A percentile compares a stretch with the other conserved stretches of the same genome.
Conservation (phyloP, 2,113 vertebrate species). For the Thalassoma bifasciatum region DNA sequence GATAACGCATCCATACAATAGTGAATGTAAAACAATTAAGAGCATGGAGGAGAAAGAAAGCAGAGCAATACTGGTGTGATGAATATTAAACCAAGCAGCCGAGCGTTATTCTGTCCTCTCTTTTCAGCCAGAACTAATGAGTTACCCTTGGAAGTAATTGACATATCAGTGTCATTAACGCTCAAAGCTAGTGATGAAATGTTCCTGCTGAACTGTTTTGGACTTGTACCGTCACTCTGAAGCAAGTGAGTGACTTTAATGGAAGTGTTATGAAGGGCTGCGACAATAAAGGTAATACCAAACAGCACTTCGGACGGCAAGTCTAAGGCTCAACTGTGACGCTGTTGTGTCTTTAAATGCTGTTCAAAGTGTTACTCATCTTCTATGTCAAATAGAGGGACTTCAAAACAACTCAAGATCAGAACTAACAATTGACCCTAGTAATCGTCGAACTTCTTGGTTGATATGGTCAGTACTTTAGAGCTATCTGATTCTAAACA, state of each 20-base stretch:
- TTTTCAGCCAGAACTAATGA: constrained; percentile 69
- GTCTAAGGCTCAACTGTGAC: neutral
- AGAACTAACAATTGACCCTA: no score
- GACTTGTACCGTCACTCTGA: constrained; percentile 2
- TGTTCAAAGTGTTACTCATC: neutral
- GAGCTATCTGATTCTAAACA: no score
- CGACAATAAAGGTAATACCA: no score
- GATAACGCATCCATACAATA: neutral
- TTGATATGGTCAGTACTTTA: neutral
- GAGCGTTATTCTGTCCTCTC: constrained; percentile 24
- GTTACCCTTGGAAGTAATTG: constrained; percentile 71
- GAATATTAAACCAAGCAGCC: constrained; percentile 48
- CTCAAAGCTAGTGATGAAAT: constrained; percentile 50
- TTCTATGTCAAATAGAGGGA: neutral
- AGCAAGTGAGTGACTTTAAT: constrained; percentile 11
- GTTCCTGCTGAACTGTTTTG: constrained; percentile 47
- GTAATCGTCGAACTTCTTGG: no score
- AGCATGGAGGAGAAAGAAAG: constrained; percentile 17
- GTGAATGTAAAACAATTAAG: constrained; percentile 16
- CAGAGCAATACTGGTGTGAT: constrained; percentile 35
- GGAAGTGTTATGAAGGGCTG: neutral
- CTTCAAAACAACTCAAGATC: no score
- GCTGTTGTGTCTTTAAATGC: neutral
- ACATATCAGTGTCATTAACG: constrained; percentile 75
- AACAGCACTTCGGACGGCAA: neutral